These are phyloP conservation scores for Ischnura elegans DNA, from an alignment of 2,888 invertebrate species.

Conservation along the genomic window DNA sequence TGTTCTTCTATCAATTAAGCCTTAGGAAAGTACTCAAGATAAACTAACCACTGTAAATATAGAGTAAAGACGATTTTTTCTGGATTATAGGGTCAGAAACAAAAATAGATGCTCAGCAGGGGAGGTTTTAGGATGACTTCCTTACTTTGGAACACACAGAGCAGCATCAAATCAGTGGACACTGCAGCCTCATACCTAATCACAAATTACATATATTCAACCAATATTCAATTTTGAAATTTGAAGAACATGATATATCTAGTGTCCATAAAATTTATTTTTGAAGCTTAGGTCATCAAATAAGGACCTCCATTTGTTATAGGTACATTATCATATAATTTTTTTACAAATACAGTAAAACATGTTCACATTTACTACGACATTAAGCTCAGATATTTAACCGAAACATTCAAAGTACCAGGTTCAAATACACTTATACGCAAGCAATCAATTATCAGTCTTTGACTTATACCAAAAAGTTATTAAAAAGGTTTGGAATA, in stretches of 20 bases:
- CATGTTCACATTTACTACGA: slow-evolving; percentile 54
- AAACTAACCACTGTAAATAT: too few species aligned
- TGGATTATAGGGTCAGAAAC: too few species aligned
- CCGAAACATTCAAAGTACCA: slow-evolving; percentile 50
- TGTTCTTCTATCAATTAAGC: too few species aligned
- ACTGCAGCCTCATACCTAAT: too few species aligned
- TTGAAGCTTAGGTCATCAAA: slow-evolving; percentile 53
- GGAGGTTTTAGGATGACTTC: too few species aligned
- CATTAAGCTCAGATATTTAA: slow-evolving; percentile 51
- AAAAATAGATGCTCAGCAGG: too few species aligned
- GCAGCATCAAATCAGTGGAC: too few species aligned
- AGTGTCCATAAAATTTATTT: slow-evolving; percentile 59
- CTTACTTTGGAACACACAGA: too few species aligned
- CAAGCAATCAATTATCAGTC: slow-evolving; percentile 53
- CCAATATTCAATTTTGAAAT: not conserved
- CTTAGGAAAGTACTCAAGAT: too few species aligned
- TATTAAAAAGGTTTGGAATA: slow-evolving; percentile 2
- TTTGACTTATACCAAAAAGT: slow-evolving; percentile 57
- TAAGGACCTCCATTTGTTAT: slow-evolving; percentile 55
- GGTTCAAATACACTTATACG: slow-evolving; percentile 41
- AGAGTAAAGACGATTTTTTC: too few species aligned
- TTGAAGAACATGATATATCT: not conserved
- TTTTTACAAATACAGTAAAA: slow-evolving; percentile 61
- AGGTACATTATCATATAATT: slow-evolving; percentile 58
- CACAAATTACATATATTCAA: too few species aligned